These are phyloP conservation scores for Microcebus jonahi DNA, from an alignment of 2,113 vertebrate species.

Conservation along the genomic window DNA sequence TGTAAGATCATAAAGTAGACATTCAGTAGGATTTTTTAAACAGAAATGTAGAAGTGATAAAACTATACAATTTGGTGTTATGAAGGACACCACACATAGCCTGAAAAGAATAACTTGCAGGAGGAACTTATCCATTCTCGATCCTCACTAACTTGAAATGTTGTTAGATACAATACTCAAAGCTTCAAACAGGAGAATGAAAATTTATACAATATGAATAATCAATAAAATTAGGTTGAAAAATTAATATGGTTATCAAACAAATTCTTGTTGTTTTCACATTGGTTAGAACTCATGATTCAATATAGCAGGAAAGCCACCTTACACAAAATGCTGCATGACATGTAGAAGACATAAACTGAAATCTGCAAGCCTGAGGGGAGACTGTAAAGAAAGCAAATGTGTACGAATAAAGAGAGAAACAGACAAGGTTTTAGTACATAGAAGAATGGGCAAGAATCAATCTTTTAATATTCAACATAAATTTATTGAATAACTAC, in stretches of 20 bases:
- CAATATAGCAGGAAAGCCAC: not conserved
- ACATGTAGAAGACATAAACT: not conserved
- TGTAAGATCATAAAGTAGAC: constrained; percentile 6
- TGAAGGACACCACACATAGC: not conserved
- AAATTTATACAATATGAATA: not conserved
- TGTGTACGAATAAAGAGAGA: not conserved
- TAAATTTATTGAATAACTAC: not conserved
- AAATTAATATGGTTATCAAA: not conserved
- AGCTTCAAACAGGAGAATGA: not conserved
- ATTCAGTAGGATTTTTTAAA: not conserved
- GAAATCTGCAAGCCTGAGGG: not conserved
- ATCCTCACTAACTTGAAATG: not conserved
- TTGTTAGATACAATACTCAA: not conserved
- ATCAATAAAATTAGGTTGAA: not conserved
- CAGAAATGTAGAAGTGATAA: not conserved
- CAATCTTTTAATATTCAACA: not conserved
- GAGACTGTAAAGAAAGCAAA: not conserved
- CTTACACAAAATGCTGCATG: not conserved
- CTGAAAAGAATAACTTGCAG: not conserved
- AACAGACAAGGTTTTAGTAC: not conserved
- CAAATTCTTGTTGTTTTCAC: not conserved
- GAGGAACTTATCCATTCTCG: not conserved
- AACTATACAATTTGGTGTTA: not conserved
- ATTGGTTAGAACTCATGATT: not conserved
- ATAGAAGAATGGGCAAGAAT: not conserved